Evolutionary conservation across 2,113 vertebrate species (phyloP), one percentile per base, ranked within the genome.

Genomic region (Scopus umbretta): DNA sequence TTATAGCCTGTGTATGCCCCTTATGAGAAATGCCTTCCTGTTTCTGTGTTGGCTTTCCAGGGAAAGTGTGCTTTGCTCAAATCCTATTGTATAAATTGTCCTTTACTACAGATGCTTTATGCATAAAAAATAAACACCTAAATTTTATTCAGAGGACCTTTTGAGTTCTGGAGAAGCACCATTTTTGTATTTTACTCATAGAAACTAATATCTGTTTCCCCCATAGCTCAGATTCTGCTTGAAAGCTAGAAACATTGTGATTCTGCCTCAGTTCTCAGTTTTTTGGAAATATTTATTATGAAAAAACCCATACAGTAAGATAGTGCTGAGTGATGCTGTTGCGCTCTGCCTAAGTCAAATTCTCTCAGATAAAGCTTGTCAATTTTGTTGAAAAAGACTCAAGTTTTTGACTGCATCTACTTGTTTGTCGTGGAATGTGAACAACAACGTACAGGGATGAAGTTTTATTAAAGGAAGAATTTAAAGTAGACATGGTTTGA

Each of bases 321-420:
- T 43, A 84, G 67, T n/a, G 88, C 71, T 88, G 84, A 96, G 59
- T 95, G 95, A 94, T 86, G 91, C 21, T 86, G 67, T 76, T 94
- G 66, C 87, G 49, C 36, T 85, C 45, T 62, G 65, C 66, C 40
- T 76, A 73, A 92, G 61, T 75, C 36, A 90, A 88, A 91, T 87
- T 72, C 74, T 85, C 27, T 63, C 62, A 87, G 61, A 80, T 72
- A 92, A 94, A 94, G 34, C 4, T 88, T 95, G 78, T 88, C 84
- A 94, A 9, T 82, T 86, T 66, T 94, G 38, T 91, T 94, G n/a
- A n/a, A n/a, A 76, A 79, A 79, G 11, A 62, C 42, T 95, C 21
- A 20, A 43, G 13, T 36, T 73, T 87, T 88, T 90, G 29, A 91
- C 45, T 92, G 38, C 38, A 55, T 92, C 86, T 85, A 42, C 27